Percentiles rank a stretch among this genome's conserved stretches.
Evolutionary conservation across 2,113 vertebrate genomes (phyloP).

Genomic region (Pelusios castaneus): DNA sequence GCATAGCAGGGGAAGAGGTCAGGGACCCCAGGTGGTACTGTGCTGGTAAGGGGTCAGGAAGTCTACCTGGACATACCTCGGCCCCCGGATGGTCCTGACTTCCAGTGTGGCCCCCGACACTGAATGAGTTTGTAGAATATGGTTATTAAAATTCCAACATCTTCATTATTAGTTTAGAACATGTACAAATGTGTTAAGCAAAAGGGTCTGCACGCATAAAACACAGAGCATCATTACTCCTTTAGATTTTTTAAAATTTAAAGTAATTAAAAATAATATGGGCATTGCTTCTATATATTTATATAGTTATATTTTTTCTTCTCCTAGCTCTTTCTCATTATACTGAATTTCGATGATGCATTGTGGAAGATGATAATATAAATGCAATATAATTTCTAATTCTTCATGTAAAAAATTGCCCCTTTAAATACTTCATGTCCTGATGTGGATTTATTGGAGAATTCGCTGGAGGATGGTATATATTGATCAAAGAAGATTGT

Average conservation of each 20-base stretch:
- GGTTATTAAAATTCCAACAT: conserved; percentile 10
- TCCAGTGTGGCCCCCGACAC: too few species aligned
- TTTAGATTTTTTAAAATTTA: not conserved
- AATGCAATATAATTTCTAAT: not conserved
- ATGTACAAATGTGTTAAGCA: conserved; percentile 14
- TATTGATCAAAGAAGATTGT: not conserved
- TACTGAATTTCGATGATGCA: conserved; percentile 6
- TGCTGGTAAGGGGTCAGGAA: too few species aligned
- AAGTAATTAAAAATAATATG: not conserved
- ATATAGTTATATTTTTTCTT: not conserved
- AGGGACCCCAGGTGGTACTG: too few species aligned
- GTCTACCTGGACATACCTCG: too few species aligned
- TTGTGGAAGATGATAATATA: not conserved
- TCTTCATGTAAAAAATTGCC: not conserved
- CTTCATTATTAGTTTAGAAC: conserved; percentile 41
- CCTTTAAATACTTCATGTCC: not conserved
- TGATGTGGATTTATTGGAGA: not conserved
- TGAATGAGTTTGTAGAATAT: conserved; percentile 41
- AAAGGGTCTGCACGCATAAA: conserved; percentile 39
- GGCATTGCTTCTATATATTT: not conserved
- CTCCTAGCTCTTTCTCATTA: not conserved
- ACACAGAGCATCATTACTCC: not conserved
- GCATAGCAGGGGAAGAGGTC: too few species aligned
- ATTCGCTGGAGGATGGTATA: not conserved
- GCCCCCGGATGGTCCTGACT: too few species aligned